Conservation (phyloP, 2,113 vertebrate genomes). For the Gambusia affinis region DNA sequence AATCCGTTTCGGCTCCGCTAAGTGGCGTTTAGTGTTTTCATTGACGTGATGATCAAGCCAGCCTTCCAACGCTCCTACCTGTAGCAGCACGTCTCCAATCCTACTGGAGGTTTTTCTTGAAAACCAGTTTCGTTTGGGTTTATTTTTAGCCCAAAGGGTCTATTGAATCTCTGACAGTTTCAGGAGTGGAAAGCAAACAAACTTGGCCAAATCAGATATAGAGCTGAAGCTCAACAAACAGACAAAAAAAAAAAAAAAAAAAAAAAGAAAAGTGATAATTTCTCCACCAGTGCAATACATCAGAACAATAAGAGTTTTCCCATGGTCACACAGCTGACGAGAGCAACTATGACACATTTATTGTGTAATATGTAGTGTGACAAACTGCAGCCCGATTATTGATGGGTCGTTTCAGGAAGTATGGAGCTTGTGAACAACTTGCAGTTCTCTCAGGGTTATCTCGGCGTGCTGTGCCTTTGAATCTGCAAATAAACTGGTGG, state of each 20-base stretch:
- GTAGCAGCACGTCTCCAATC: background rate
- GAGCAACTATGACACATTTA: slow-evolving; percentile 15
- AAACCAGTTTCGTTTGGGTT: background rate
- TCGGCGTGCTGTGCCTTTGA: background rate
- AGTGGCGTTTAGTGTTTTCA: background rate
- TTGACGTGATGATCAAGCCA: background rate
- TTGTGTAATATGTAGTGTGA: background rate
- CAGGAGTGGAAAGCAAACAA: background rate
- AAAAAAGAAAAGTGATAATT: background rate
- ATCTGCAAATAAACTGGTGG: background rate
- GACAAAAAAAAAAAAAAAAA: background rate
- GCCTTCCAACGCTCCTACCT: background rate
- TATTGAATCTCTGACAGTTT: background rate
- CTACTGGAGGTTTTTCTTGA: background rate
- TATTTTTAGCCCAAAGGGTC: background rate
- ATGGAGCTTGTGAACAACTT: slow-evolving; percentile 1
- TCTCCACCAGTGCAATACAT: background rate
- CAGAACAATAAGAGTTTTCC: slow-evolving; percentile 1
- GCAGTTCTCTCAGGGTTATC: background rate
- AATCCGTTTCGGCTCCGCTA: background rate
- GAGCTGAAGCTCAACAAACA: background rate
- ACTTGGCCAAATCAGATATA: background rate
- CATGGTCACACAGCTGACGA: background rate
- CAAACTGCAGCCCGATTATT: slow-evolving; percentile 7
- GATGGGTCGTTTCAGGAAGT: background rate